Evolutionary conservation across 2,113 vertebrate genomes (phyloP).

Genomic region (Ovis canadensis): DNA sequence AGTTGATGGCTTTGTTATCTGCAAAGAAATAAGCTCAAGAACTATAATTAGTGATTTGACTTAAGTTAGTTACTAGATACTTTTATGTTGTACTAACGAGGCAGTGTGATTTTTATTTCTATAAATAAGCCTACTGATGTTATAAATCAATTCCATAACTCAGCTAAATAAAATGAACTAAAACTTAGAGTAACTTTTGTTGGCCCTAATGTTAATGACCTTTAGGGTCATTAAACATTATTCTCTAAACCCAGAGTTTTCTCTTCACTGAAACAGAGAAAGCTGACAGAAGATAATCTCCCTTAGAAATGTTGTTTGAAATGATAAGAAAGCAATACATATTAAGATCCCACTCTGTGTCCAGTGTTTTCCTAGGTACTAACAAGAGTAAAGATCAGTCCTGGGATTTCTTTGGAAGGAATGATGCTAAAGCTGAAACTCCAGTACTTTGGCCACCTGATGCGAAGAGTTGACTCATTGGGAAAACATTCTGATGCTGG

Average conservation of each 20-base stretch:
- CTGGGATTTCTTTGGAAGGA: no score
- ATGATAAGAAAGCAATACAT: neutral
- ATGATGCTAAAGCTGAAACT: no score
- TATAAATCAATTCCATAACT: neutral
- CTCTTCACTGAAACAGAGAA: neutral
- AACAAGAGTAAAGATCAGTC: neutral
- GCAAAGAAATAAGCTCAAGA: neutral
- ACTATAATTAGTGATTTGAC: neutral
- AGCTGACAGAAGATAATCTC: neutral
- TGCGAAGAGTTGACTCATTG: no score
- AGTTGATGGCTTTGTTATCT: neutral
- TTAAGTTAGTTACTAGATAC: neutral
- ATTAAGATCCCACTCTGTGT: neutral
- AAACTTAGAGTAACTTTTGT: neutral
- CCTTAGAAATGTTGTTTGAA: neutral
- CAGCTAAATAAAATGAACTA: neutral
- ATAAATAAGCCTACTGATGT: neutral
- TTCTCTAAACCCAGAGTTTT: neutral
- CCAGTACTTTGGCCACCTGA: no score
- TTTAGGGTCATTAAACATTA: neutral
- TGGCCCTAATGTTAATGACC: neutral
- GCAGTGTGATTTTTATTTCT: neutral
- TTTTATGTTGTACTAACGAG: neutral
- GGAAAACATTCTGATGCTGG: no score
- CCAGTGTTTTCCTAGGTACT: neutral